These are phyloP conservation scores for Pollenia griseotomentosa DNA, from an alignment of 2,888 invertebrate genomes.

Conservation along the genomic window DNA sequence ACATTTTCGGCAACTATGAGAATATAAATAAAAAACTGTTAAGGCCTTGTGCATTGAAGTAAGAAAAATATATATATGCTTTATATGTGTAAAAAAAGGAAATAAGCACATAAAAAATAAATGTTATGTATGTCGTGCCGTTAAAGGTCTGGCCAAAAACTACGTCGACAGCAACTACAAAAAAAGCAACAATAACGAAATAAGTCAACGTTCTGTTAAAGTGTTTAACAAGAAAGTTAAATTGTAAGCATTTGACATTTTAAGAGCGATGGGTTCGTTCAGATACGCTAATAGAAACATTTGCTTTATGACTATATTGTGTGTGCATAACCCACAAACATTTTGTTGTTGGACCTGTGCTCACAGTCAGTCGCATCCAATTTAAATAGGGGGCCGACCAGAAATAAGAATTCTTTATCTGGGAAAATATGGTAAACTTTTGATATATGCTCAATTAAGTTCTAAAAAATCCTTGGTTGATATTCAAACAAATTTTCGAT, in stretches of 20 bases:
- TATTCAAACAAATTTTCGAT: too few relatives aligned
- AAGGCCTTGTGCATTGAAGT: neutral
- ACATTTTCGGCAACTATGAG: neutral
- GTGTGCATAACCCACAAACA: neutral
- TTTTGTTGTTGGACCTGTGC: too few relatives aligned
- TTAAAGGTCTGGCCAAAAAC: slow-evolving; percentile 52
- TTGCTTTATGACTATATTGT: slow-evolving; percentile 42
- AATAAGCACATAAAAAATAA: slow-evolving; percentile 56
- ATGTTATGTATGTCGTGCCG: slow-evolving; percentile 38
- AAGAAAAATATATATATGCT: neutral
- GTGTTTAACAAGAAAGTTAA: slow-evolving; percentile 63
- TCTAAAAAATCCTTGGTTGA: too few relatives aligned
- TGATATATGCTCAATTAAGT: too few relatives aligned
- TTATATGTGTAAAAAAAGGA: slow-evolving; percentile 23
- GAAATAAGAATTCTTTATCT: too few relatives aligned
- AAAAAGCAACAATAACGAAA: slow-evolving; percentile 35
- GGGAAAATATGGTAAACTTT: too few relatives aligned
- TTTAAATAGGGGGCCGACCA: too few relatives aligned
- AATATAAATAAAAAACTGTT: neutral
- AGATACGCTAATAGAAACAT: slow-evolving; percentile 70
- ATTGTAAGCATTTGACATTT: slow-evolving; percentile 65
- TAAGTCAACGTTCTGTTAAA: slow-evolving; percentile 64
- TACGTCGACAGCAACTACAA: neutral
- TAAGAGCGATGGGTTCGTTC: slow-evolving; percentile 69
- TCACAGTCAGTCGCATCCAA: too few relatives aligned